Percentiles rank a stretch among this genome's conserved stretches.
Conservation (phyloP, 2,113 vertebrate genomes). For the Acrocephalus kingi region DNA sequence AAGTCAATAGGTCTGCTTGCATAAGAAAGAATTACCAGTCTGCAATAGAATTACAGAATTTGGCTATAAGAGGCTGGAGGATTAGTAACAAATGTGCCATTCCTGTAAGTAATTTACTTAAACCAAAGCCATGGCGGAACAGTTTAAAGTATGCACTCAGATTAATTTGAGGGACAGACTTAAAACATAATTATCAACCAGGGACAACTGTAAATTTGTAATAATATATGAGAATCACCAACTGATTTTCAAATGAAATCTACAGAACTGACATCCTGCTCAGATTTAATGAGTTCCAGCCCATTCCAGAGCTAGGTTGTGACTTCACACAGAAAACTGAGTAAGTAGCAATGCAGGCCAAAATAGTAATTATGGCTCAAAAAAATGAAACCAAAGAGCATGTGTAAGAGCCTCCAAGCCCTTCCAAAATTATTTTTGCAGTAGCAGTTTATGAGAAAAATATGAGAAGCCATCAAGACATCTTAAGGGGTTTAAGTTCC, state of each 20-base stretch:
- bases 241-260: conserved; percentile 50
- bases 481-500: background rate
- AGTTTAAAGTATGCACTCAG: conserved; percentile 26
- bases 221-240: conserved; percentile 66
- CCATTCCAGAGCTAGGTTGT: conserved; percentile 18
- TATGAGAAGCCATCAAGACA: background rate
- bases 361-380: background rate
- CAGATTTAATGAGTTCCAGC: conserved; percentile 69
- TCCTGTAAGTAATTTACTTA: conserved; percentile 73
- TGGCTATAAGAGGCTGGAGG: conserved; percentile 1
- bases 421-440: background rate
- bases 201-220: conserved; percentile 70
- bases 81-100: conserved; percentile 70
- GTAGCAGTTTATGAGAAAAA: conserved; percentile 2
- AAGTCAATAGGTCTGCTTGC: conserved; percentile 43
- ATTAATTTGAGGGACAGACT: conserved; percentile 67
- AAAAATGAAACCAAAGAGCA: conserved; percentile 15
- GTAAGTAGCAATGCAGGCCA: background rate
- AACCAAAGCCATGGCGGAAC: conserved; percentile 47
- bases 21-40: conserved; percentile 49
- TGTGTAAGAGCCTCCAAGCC: background rate
- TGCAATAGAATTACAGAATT: conserved; percentile 47
- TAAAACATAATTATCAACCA: conserved; percentile 59
- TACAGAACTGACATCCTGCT: conserved; percentile 56
- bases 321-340: conserved; percentile 29